Percentiles rank a stretch among this genome's conserved stretches.
Conservation (phyloP, 2,797 vertebrate genomes). For the Paratrypauchen microcephalus region DNA sequence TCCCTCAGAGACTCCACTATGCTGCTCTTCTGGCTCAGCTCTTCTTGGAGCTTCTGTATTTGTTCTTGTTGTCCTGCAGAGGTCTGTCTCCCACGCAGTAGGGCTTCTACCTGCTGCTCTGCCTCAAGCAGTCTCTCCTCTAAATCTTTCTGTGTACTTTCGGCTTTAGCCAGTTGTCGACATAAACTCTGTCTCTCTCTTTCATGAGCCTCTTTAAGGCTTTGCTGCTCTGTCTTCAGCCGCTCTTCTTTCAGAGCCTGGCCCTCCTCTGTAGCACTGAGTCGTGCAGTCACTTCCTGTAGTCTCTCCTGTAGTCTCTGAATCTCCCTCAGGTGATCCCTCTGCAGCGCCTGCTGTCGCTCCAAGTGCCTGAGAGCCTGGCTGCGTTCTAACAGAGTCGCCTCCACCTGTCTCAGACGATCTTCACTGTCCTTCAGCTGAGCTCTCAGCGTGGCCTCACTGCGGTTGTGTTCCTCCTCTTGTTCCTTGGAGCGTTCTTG, state of each 20-base stretch:
- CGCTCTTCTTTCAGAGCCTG: conserved; percentile 88
- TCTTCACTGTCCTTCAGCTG: conserved; percentile 91
- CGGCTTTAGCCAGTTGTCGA: conserved; percentile 83
- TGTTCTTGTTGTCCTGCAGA: conserved; percentile 76
- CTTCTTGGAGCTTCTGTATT: conserved; percentile 85
- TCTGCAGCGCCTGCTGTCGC: conserved; percentile 88
- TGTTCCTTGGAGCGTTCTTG: conserved; percentile 86
- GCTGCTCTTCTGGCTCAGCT: conserved; percentile 80
- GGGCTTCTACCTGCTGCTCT: conserved; percentile 84
- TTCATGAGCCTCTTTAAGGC: conserved; percentile 86
- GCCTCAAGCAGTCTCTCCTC: conserved; percentile 84
- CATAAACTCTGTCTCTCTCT: conserved; percentile 85
- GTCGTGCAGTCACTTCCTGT: conserved; percentile 82
- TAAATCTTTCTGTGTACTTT: conserved; percentile 79
- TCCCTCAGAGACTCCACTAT: conserved; percentile 83
- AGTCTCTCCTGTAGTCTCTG: conserved; percentile 89
- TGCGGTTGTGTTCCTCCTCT: conserved; percentile 84
- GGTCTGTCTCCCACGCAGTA: conserved; percentile 83
- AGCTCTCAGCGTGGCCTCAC: conserved; percentile 79
- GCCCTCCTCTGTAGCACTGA: conserved; percentile 84
- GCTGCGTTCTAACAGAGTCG: conserved; percentile 87
- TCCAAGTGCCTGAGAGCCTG: conserved; percentile 90
- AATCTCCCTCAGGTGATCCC: conserved; percentile 88
- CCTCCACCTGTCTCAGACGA: conserved; percentile 86
- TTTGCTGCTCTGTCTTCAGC: conserved; percentile 83